Percentiles rank a stretch among this genome's conserved stretches.
Conservation (phyloP, 2,797 vertebrate species). For the Tamandua tetradactyla region DNA sequence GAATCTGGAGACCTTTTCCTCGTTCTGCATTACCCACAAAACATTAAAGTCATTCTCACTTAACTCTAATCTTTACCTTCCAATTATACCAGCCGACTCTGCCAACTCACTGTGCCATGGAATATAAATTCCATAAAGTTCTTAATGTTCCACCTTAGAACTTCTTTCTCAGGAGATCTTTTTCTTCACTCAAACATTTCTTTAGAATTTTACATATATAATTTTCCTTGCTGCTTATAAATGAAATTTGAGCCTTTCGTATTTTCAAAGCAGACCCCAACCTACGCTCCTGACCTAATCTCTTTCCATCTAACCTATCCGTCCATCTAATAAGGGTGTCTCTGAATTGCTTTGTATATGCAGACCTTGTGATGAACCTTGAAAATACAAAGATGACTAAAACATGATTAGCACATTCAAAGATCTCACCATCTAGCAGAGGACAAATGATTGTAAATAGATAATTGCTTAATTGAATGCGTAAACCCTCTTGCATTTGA, state of each 20-base stretch:
- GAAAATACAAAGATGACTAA: neutral
- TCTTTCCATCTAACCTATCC: neutral
- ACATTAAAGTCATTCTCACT: neutral
- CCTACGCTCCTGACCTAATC: neutral
- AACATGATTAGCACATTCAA: neutral
- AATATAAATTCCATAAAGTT: neutral
- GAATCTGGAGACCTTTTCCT: neutral
- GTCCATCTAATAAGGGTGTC: neutral
- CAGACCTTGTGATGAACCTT: neutral
- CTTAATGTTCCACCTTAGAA: neutral
- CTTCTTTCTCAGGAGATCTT: neutral
- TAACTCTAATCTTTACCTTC: neutral
- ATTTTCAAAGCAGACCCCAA: slow-evolving; percentile 11
- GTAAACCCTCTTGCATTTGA: neutral
- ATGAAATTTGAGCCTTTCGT: neutral
- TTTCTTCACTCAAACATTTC: neutral
- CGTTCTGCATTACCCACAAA: neutral
- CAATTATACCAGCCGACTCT: neutral
- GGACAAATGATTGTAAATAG: neutral
- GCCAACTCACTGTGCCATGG: neutral
- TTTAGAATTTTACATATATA: neutral
- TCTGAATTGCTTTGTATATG: neutral
- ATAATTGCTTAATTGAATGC: neutral
- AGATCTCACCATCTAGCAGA: neutral
- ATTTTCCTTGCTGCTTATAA: neutral